Evolutionary conservation across 2,888 invertebrate genomes (phyloP), one percentile per base, ranked within the genome.

Genomic region (Xestia rhomboidea): DNA sequence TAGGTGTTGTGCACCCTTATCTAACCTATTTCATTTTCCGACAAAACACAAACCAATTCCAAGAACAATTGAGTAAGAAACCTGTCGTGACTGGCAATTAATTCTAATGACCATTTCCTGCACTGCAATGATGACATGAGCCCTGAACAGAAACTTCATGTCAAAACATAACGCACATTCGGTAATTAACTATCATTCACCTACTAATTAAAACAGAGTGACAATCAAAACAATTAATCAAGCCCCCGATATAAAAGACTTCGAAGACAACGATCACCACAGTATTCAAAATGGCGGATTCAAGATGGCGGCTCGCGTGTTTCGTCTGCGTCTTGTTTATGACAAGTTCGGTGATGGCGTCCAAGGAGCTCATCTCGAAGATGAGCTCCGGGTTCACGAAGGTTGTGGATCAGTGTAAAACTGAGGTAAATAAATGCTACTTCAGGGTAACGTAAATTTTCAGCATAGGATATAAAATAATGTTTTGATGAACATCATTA

Each of bases 361-460:
- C 96, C 0, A 90, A 94, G 73, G 95, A 96, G 67, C 62, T 96
- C 6, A 87, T 96, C 89, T 90, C 91, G 69, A 94, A 94, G 41
- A 73, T 96, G 77, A 91, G 94, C 0, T 82, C 85, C 2, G 93
- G 94, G 0, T 96, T 96, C 70, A 76, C 88, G 0, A 90, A 90
- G 44, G 93, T 89, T 4, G 60, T 95, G 54, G 92, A 94, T 0
- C 84, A 91, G 15, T 96, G 96, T 83, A 95, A 94, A 79, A 88
- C 84, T 69, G 95, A 96, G 92, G 96, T 96, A 84, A 89, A 86
- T 62, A 34, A 34, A 62, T 34, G 21, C 10, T 60, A 21, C 21
- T 30, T 30, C 10, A 30, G 1, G 4, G 10, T 34, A 5, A 11
- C 30, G 8, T 21, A 62, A 10, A 34, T 21, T 21, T 60, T 60